A percentile compares a stretch with the other conserved stretches of the same genome.
These are phyloP conservation scores for Orius insidiosus DNA, from an alignment of 1,140 invertebrate species.

Conservation along the genomic window DNA sequence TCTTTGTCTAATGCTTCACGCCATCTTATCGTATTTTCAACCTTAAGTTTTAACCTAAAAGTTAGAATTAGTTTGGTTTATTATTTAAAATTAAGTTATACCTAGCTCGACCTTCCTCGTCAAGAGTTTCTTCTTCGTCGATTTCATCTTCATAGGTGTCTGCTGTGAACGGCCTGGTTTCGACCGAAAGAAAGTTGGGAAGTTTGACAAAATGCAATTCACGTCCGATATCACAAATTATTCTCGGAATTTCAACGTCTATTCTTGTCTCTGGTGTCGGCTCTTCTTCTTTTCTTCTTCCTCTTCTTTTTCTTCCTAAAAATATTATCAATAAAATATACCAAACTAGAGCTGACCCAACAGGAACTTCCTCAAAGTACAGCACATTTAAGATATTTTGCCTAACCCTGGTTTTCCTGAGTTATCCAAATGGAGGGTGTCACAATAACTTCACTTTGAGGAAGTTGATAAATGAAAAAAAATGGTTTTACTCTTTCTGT, in stretches of 20 bases:
- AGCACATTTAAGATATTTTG: conserved; percentile 11
- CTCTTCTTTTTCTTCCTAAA: conserved; percentile 24
- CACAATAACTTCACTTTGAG: no score
- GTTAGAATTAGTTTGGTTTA: conserved; percentile 9
- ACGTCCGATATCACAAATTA: conserved; percentile 75
- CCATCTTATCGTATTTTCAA: conserved; percentile 97
- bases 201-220: conserved; percentile 90
- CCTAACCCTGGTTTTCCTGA: no score
- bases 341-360: no score
- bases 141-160: conserved; percentile 97
- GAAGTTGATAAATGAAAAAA: conserved; percentile 18
- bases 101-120: conserved; percentile 92
- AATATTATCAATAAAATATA: not conserved
- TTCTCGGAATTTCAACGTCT: conserved; percentile 91
- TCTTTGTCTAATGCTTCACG: conserved; percentile 69
- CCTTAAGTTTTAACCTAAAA: conserved; percentile 65
- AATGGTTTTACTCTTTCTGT: no score
- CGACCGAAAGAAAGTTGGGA: conserved; percentile 82
- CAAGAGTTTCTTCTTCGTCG: conserved; percentile 93
- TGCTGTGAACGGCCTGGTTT: conserved; percentile 84
- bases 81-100: conserved; percentile 20
- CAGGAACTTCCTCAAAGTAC: no score
- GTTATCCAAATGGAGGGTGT: no score
- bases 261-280: conserved; percentile 80
- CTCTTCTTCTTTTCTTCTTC: conserved; percentile 55